These are phyloP conservation scores for Pammene aurita DNA, from an alignment of 2,888 invertebrate genomes.

Conservation along the genomic window DNA sequence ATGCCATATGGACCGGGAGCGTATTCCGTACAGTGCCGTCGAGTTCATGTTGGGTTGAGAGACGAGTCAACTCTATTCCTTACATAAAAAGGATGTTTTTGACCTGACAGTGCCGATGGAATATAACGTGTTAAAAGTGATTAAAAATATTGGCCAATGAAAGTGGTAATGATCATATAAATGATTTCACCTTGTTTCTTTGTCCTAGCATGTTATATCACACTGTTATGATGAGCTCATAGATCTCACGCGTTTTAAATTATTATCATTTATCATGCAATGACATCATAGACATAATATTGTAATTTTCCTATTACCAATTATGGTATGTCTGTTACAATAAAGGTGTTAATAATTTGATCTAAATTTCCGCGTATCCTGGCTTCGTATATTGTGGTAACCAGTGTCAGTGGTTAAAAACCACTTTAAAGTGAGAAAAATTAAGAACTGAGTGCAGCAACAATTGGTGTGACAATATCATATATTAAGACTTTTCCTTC, in stretches of 20 bases:
- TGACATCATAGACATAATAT: conserved; percentile 13
- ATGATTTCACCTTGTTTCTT: conserved; percentile 2
- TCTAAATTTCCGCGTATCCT: neutral
- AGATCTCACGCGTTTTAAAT: neutral
- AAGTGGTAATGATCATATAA: neutral
- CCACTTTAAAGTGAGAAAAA: neutral
- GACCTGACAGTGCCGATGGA: neutral
- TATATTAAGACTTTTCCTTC: conserved; percentile 15
- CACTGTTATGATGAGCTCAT: conserved; percentile 10
- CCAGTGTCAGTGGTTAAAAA: conserved; percentile 6
- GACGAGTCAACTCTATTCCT: neutral
- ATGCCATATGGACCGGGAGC: neutral
- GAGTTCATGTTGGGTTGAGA: neutral
- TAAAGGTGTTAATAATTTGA: conserved; percentile 9
- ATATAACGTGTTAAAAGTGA: neutral
- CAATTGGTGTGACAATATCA: conserved; percentile 20
- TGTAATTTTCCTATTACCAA: conserved; percentile 22
- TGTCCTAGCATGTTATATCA: neutral
- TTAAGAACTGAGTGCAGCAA: conserved; percentile 1
- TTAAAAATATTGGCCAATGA: neutral
- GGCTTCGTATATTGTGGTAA: neutral
- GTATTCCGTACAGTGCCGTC: neutral
- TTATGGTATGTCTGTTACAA: conserved; percentile 6
- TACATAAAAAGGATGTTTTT: neutral
- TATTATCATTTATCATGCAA: neutral